Base-by-base conservation (phyloP, 2,113 vertebrate species). In the Narcine bancroftii region DNA sequence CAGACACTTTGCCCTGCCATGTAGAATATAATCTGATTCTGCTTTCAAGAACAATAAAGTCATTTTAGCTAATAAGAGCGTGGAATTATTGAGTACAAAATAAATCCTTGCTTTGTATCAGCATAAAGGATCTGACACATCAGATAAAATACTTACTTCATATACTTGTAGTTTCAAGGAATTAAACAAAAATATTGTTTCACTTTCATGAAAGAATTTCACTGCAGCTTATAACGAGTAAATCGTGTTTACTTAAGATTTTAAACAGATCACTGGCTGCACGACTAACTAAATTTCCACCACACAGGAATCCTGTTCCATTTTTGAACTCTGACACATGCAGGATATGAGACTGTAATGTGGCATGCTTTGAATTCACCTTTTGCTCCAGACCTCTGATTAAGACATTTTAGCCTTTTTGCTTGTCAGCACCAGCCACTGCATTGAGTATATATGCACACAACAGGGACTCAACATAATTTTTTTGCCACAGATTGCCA, bases 151-250 rank as follows among this genome's bases (percentile, higher is more conserved):
- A 91, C 89, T 91, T 66, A 91, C 47, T 3, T 6, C 6, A 71
- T 91, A 91, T 47, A 63, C 65, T 91, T 56, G 89, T 91, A 71
- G 89, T 66, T 91, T 91, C 89, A 91, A 91, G 89, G 45, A 69
- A 91, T 91, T 91, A 91, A 91, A 91, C 65, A 42, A 91, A 91
- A 91, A 91, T 91, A 91, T 91, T 91, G 42, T 91, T 17, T 21
- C 65, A 91, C 69, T 91, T 39, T 69, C 63, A 91, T 66, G 89
- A 91, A 91, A 69, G 89, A 91, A 91, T 91, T 91, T 91, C 81
- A 47, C 26, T 91, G 89, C 65, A 69, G 65, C 65, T 69, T 91
- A 91, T 45, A 91, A 69, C 47, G 42, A 17, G 65, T 47, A 91
- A 91, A 71, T 91, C 24, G 45, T 91, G 65, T 91, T 91, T 91